A percentile compares a stretch with the other conserved stretches of the same genome.
phyloP scores from a whole-genome alignment of 2,113 vertebrate genomes.

The Ia io region DNA sequence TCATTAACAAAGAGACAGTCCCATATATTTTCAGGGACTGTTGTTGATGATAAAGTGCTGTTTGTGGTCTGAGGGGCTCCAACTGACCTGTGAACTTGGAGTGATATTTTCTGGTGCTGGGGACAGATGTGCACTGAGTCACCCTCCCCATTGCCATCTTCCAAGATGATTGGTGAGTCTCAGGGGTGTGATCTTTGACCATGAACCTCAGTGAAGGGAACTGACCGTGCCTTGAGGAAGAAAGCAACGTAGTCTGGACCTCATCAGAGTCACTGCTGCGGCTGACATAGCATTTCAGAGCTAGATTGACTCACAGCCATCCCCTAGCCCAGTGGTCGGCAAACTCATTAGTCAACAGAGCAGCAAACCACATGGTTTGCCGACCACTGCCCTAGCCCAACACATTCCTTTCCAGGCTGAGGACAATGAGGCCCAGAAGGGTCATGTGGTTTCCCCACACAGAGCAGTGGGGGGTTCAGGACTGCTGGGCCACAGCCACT shows the following conservation, averaged over 20 bases:
- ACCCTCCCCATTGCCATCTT: background rate
- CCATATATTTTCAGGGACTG: background rate
- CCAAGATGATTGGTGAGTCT: conserved; percentile 38
- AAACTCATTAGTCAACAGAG: too few relatives aligned
- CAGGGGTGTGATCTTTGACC: conserved; percentile 46
- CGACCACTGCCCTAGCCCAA: too few relatives aligned
- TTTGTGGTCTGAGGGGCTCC: background rate
- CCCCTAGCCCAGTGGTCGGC: too few relatives aligned
- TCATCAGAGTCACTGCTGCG: background rate
- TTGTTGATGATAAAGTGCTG: background rate
- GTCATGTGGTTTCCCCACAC: background rate
- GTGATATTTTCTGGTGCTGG: conserved; percentile 46
- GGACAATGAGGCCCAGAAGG: background rate
- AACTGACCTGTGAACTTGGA: conserved; percentile 1
- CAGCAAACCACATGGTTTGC: too few relatives aligned
- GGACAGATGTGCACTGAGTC: conserved; percentile 13
- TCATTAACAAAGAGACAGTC: background rate
- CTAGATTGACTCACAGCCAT: background rate
- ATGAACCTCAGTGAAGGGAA: conserved; percentile 21
- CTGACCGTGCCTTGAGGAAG: background rate
- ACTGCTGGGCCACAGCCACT: background rate
- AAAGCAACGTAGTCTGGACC: background rate
- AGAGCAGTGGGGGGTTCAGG: background rate
- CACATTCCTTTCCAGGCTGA: background rate
- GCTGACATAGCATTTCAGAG: conserved; percentile 14